Percentiles rank a stretch among this genome's conserved stretches.
Conservation (phyloP, 2,113 vertebrate genomes). For the Talpa occidentalis region DNA sequence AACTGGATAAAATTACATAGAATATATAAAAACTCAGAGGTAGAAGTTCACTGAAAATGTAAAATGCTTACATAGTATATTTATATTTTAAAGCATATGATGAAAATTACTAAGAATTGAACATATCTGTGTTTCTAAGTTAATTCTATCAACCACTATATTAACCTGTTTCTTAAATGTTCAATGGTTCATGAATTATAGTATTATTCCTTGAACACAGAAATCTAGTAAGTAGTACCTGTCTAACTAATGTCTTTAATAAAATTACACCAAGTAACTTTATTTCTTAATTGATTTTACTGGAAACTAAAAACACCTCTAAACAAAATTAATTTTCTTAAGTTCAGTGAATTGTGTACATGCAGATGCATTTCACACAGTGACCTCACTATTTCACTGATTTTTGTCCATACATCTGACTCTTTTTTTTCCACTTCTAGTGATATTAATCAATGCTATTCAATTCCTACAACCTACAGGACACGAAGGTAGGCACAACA, state of each 20-base stretch:
- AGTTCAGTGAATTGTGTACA: not conserved
- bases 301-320: not conserved
- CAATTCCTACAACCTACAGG: not conserved
- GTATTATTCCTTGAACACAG: not conserved
- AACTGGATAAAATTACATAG: not conserved
- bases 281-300: not conserved
- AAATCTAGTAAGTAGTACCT: not conserved
- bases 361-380: not conserved
- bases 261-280: not conserved
- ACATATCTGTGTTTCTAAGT: not conserved
- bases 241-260: not conserved
- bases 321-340: slow-evolving; percentile 11
- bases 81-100: not conserved
- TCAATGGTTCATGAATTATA: not conserved
- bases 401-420: not conserved
- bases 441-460: not conserved
- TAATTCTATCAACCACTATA: not conserved
- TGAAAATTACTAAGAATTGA: not conserved
- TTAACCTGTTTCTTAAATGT: not conserved
- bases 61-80: not conserved
- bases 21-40: not conserved
- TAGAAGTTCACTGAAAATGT: not conserved
- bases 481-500: not conserved
- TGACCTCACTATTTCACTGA: not conserved
- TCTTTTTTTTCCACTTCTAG: not conserved